These are phyloP conservation scores for Nemotelus pantherinus DNA, from an alignment of 2,888 invertebrate species.

Conservation along the genomic window DNA sequence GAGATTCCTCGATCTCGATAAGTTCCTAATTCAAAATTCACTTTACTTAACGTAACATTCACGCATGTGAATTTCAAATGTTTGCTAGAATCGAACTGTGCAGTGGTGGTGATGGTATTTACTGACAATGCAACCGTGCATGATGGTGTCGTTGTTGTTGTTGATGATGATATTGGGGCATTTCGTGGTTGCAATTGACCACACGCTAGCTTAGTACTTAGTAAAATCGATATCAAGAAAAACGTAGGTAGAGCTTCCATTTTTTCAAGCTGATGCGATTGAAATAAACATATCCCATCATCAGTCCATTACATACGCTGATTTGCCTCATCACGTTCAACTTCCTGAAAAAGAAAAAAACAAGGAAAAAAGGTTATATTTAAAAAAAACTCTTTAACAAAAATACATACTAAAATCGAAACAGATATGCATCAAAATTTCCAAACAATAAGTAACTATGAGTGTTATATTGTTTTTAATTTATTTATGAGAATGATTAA, in stretches of 20 bases:
- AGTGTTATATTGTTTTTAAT: too few species aligned
- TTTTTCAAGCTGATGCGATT: slow-evolving; percentile 37
- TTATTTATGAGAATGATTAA: too few species aligned
- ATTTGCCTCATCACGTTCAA: slow-evolving; percentile 22
- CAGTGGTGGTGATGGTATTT: neutral
- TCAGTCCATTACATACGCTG: slow-evolving; percentile 31
- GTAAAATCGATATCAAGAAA: slow-evolving; percentile 42
- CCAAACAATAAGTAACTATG: too few species aligned
- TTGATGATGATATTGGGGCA: neutral
- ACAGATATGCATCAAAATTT: too few species aligned
- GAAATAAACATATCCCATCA: slow-evolving; percentile 32
- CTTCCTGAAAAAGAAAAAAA: slow-evolving; percentile 9
- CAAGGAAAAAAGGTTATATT: neutral
- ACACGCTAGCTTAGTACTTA: slow-evolving; percentile 32
- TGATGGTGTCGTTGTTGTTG: slow-evolving; percentile 4
- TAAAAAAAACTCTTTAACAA: neutral
- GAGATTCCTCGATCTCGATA: slow-evolving; percentile 1
- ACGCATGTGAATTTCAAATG: slow-evolving; percentile 24
- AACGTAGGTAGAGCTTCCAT: slow-evolving; percentile 44
- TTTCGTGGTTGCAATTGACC: slow-evolving; percentile 7
- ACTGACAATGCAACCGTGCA: slow-evolving; percentile 23
- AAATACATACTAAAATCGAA: too few species aligned
- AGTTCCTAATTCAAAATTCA: slow-evolving; percentile 15
- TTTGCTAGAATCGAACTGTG: slow-evolving; percentile 21
- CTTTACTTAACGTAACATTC: slow-evolving; percentile 12